A percentile compares a stretch with the other conserved stretches of the same genome.
Evolutionary conservation across 2,113 vertebrate genomes (phyloP).

Genomic region (Sialia sialis): DNA sequence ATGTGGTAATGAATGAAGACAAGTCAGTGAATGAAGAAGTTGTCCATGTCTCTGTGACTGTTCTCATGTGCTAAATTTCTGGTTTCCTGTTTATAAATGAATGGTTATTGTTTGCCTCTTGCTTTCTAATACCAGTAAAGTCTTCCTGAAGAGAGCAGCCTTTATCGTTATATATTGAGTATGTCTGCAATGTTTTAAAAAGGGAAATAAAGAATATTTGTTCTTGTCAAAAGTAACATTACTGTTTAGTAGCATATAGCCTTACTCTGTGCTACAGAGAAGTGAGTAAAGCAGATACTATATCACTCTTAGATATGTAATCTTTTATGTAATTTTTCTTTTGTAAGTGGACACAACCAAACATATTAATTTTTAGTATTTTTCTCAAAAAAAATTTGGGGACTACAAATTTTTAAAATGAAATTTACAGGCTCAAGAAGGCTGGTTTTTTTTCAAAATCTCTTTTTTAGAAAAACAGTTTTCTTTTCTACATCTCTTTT

Average conservation of each 20-base stretch:
- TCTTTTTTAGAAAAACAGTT: neutral
- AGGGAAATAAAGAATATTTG: neutral
- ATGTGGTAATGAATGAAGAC: neutral
- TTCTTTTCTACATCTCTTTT: neutral
- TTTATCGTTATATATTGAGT: neutral
- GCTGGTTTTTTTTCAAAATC: neutral
- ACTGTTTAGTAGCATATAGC: neutral
- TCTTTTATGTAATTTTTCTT: neutral
- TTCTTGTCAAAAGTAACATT: neutral
- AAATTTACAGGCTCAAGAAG: neutral
- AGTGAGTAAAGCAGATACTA: neutral
- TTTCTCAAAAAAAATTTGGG: neutral
- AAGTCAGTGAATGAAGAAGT: neutral
- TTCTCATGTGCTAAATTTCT: neutral
- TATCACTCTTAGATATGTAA: neutral
- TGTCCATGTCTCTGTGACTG: neutral
- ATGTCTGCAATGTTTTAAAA: neutral
- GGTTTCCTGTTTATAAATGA: neutral
- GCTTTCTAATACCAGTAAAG: neutral
- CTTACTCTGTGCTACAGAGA: neutral
- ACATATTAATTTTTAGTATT: neutral
- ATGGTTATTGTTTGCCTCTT: neutral
- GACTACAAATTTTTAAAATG: neutral
- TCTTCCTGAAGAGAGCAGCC: neutral
- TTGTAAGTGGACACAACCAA: neutral